phyloP scores from a whole-genome alignment of 2,113 vertebrate genomes.

The Syrrhaptes paradoxus region DNA sequence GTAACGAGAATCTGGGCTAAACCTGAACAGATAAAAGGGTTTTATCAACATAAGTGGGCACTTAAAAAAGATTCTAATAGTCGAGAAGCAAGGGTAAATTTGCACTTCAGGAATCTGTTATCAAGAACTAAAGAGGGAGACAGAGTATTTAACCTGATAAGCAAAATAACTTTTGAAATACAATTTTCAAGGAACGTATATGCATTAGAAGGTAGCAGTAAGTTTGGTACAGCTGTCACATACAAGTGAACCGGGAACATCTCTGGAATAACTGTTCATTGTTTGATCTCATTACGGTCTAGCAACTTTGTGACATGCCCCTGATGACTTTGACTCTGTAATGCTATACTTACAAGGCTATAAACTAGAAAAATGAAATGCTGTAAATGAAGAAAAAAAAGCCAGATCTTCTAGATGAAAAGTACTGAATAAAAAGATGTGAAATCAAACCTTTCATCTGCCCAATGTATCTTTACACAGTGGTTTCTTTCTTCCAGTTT shows the following conservation, averaged over 20 bases:
- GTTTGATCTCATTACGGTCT: not conserved
- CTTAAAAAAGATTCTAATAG: not conserved
- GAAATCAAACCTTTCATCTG: not conserved
- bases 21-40: slow-evolving; percentile 72
- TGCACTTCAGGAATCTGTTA: not conserved
- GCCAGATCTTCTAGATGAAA: not conserved
- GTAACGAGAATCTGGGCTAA: slow-evolving; percentile 92
- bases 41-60: not conserved
- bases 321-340: not conserved
- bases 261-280: not conserved
- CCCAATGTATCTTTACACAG: not conserved
- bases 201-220: not conserved
- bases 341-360: not conserved
- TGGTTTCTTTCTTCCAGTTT: not conserved
- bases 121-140: not conserved
- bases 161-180: not conserved
- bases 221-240: not conserved
- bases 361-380: not conserved
- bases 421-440: not conserved
- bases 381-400: not conserved
- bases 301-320: not conserved
- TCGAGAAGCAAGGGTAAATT: not conserved
- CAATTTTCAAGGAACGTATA: not conserved
- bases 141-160: not conserved
- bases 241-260: not conserved